Percentiles rank a stretch among this genome's conserved stretches.
Conservation (phyloP, 2,797 vertebrate genomes). For the Poecilia picta region DNA sequence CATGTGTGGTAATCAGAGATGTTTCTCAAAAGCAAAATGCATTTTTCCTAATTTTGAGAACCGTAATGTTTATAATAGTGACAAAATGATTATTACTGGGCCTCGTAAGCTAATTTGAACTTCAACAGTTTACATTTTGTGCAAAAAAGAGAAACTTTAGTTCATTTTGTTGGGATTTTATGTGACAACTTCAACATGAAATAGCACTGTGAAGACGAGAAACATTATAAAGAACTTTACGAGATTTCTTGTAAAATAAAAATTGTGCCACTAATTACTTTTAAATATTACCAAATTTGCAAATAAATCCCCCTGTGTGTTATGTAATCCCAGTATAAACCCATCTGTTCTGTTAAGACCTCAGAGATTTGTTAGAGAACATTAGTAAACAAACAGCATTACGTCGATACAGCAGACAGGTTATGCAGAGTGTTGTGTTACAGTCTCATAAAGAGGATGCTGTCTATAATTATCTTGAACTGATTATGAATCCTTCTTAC, state of each 20-base stretch:
- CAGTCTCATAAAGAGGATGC: background rate
- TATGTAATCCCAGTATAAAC: background rate
- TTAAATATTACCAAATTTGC: background rate
- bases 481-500: too few species aligned
- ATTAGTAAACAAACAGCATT: background rate
- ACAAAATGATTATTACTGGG: background rate
- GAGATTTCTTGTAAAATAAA: background rate
- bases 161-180: background rate
- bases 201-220: background rate
- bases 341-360: too few species aligned
- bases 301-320: background rate
- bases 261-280: background rate
- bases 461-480: too few species aligned
- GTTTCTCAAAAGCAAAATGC: background rate
- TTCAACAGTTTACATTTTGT: background rate
- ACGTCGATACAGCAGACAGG: background rate
- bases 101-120: background rate
- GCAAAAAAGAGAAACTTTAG: background rate
- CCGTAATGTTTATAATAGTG: background rate
- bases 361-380: background rate
- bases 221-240: background rate
- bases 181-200: background rate
- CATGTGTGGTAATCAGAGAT: background rate
- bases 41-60: background rate
- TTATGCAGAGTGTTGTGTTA: background rate